A percentile compares a stretch with the other conserved stretches of the same genome.
Evolutionary conservation across 2,113 vertebrate genomes (phyloP).

Genomic region (Cyanistes caeruleus): DNA sequence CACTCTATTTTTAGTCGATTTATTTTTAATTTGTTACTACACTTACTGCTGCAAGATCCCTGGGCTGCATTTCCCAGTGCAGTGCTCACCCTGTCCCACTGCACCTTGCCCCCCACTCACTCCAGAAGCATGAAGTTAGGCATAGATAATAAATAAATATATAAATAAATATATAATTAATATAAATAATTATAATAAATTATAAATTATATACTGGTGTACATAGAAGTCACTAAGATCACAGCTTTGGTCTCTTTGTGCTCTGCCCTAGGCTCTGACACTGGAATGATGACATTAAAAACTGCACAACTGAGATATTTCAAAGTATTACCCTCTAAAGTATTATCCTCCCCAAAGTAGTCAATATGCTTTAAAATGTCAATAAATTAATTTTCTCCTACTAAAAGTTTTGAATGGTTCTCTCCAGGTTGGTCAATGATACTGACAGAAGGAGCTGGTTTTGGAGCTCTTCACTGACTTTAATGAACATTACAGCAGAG

Average conservation of each 20-base stretch:
- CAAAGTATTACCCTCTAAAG: neutral
- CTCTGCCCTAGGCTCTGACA: neutral
- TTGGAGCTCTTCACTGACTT: neutral
- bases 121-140: neutral
- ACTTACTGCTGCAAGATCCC: neutral
- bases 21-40: neutral
- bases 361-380: neutral
- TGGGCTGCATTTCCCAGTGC: rapidly evolving
- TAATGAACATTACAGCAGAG: neutral
- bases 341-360: neutral
- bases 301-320: neutral
- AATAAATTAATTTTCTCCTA: neutral
- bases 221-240: neutral
- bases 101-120: neutral
- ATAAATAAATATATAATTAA: no score
- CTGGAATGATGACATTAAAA: neutral
- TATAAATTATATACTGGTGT: rapidly evolving
- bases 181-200: no score
- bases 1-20: neutral
- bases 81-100: neutral
- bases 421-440: neutral
- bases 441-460: neutral
- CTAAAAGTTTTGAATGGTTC: neutral
- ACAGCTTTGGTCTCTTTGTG: neutral
- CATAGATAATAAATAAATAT: no score